phyloP scores from a whole-genome alignment of 2,888 invertebrate species.

The Agrilus cyanescens region DNA sequence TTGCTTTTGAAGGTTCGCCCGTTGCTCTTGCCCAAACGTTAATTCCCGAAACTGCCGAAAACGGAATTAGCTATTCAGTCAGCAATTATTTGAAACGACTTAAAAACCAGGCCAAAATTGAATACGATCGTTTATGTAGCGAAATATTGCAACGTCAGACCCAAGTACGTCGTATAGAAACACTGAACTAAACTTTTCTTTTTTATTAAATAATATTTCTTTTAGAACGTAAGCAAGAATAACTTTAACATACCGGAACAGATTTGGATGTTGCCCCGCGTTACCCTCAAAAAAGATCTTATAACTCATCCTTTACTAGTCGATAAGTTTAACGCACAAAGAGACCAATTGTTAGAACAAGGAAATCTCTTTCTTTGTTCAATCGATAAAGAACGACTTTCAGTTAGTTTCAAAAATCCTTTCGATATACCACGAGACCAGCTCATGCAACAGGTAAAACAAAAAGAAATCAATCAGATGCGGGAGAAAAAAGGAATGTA shows the following conservation, averaged over 20 bases:
- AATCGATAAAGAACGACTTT: constrained; percentile 35
- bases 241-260: constrained; percentile 30
- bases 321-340: constrained; percentile 70
- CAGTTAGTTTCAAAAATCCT: constrained; percentile 79
- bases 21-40: constrained; percentile 69
- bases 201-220: constrained; percentile 23
- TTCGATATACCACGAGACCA: constrained; percentile 87
- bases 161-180: constrained; percentile 25
- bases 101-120: constrained; percentile 86
- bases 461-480: background rate
- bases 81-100: constrained; percentile 89
- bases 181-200: constrained; percentile 26
- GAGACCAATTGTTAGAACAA: constrained; percentile 79
- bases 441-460: constrained; percentile 67
- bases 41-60: constrained; percentile 87
- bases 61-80: constrained; percentile 84
- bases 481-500: background rate
- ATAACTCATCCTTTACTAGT: constrained; percentile 70
- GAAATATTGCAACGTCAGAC: constrained; percentile 58
- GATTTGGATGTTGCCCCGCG: constrained; percentile 40
- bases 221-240: constrained; percentile 12
- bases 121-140: constrained; percentile 77
- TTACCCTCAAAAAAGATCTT: constrained; percentile 60
- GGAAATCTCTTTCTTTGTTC: constrained; percentile 72
- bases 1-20: constrained; percentile 43